A percentile compares a stretch with the other conserved stretches of the same genome.
Evolutionary conservation across 2,797 vertebrate species (phyloP).

Genomic region (Agapornis canus): DNA sequence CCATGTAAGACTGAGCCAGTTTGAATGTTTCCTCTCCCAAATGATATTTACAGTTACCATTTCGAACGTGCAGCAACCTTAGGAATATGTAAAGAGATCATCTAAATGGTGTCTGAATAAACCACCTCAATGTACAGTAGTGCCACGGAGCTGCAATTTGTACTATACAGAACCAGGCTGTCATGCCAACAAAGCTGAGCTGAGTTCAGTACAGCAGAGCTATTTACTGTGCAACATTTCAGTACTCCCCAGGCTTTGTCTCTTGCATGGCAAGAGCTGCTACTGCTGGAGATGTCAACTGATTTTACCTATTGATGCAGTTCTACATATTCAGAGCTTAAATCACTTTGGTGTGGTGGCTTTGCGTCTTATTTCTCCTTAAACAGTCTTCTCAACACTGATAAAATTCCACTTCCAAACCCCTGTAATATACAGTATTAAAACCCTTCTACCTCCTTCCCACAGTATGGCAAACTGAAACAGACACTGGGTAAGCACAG

Average conservation of each 20-base stretch:
- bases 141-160: fast-evolving
- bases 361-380: background rate
- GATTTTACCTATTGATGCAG: background rate
- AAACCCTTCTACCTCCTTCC: background rate
- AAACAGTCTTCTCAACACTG: background rate
- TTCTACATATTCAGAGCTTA: background rate
- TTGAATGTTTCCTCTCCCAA: conserved; percentile 98
- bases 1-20: conserved; percentile 96
- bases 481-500: background rate
- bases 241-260: background rate
- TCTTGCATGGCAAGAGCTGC: background rate
- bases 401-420: background rate
- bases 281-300: background rate
- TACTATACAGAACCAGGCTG: fast-evolving
- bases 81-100: background rate
- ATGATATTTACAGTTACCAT: conserved; percentile 98
- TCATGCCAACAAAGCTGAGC: background rate
- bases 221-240: background rate
- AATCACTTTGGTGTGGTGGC: background rate
- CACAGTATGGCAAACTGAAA: background rate
- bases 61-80: conserved; percentile 96
- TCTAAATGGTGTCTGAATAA: background rate
- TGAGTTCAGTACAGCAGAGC: background rate
- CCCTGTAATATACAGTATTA: background rate
- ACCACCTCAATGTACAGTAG: fast-evolving